phyloP scores from a whole-genome alignment of 1,140 invertebrate species.

The honey bee (Apis mellifera) region DNA sequence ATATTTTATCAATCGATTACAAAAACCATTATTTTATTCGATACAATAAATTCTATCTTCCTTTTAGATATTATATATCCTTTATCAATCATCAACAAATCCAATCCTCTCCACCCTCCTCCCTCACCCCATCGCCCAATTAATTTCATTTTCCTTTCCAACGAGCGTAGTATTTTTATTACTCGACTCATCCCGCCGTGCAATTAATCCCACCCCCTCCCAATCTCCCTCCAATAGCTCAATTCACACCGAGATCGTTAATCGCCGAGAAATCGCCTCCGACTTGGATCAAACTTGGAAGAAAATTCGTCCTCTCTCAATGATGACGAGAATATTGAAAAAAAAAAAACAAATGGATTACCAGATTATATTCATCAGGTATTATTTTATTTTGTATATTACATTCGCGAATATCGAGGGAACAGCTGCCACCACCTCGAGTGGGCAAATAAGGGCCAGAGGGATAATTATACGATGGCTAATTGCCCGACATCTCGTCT shows the following conservation, averaged over 20 bases:
- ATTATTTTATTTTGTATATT: no score
- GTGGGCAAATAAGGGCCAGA: slow-evolving; percentile 61
- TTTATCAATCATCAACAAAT: no score
- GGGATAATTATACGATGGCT: slow-evolving; percentile 72
- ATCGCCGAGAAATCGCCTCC: slow-evolving; percentile 28
- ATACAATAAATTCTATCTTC: no score
- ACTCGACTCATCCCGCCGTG: background rate
- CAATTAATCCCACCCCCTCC: background rate
- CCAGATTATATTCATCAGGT: slow-evolving; percentile 45
- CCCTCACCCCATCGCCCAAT: background rate
- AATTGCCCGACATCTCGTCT: slow-evolving; percentile 67
- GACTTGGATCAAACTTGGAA: no score
- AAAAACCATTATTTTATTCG: no score
- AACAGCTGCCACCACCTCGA: slow-evolving; percentile 56
- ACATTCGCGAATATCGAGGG: slow-evolving; percentile 37
- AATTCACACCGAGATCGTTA: slow-evolving; percentile 47
- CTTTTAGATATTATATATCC: no score
- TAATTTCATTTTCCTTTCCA: background rate
- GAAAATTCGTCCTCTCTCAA: slow-evolving; percentile 4
- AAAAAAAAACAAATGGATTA: slow-evolving; percentile 55
- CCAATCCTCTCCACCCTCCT: no score
- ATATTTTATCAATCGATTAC: no score
- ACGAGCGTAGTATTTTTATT: background rate
- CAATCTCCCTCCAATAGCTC: background rate
- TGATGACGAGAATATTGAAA: background rate